Conservation (phyloP, 2,113 vertebrate species). For the Oncorhynchus gorbuscha region DNA sequence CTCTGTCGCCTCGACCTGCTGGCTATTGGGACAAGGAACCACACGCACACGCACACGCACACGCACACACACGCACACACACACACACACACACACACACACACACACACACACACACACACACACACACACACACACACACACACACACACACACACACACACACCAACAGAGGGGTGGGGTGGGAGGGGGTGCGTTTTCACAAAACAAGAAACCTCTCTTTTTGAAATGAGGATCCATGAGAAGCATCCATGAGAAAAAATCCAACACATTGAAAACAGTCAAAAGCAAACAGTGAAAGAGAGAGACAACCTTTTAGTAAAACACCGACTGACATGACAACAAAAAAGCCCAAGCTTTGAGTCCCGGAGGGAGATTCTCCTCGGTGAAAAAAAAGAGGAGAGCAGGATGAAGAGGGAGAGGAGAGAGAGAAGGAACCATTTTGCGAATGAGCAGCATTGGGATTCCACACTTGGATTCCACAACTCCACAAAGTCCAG, state of each 20-base stretch:
- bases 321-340: slow-evolving; percentile 40
- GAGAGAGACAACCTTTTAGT: slow-evolving; percentile 41
- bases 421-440: neutral
- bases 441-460: slow-evolving; percentile 8
- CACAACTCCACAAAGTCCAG: slow-evolving; percentile 24
- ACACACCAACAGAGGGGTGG: slow-evolving; percentile 44
- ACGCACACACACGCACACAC: slow-evolving; percentile 44
- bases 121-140: slow-evolving; percentile 41
- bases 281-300: slow-evolving; percentile 64
- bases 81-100: slow-evolving; percentile 40
- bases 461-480: too few relatives aligned
- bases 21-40: slow-evolving; percentile 69
- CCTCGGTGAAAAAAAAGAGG: slow-evolving; percentile 38
- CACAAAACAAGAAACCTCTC: slow-evolving; percentile 52
- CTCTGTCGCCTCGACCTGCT: slow-evolving; percentile 45
- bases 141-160: slow-evolving; percentile 39
- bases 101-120: slow-evolving; percentile 42
- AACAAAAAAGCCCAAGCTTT: neutral
- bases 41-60: slow-evolving; percentile 36
- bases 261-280: slow-evolving; percentile 46
- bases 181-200: slow-evolving; percentile 28
- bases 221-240: slow-evolving; percentile 53
- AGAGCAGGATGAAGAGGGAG: slow-evolving; percentile 4
- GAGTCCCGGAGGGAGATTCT: slow-evolving; percentile 49
- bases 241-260: slow-evolving; percentile 35